Percentiles rank a stretch among this genome's conserved stretches.
These are phyloP conservation scores for Drosophila robusta DNA, from an alignment of 2,888 invertebrate genomes.

Conservation along the genomic window DNA sequence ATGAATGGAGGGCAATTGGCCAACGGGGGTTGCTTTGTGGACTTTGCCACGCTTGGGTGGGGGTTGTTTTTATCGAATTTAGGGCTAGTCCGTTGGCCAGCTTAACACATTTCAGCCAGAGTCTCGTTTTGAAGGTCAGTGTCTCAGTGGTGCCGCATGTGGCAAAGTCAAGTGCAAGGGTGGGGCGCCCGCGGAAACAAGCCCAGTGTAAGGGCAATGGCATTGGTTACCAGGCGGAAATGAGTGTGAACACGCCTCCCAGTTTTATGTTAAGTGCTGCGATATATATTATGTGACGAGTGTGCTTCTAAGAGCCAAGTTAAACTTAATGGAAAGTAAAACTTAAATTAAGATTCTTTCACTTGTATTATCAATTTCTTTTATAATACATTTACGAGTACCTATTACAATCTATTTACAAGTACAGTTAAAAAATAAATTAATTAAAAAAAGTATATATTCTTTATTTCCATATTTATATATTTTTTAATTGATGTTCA, in stretches of 20 bases:
- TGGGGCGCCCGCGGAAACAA: slow-evolving; percentile 14
- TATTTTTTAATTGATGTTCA: too few relatives aligned
- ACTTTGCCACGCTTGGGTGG: background rate
- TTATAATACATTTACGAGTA: too few relatives aligned
- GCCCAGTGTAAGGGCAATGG: slow-evolving; percentile 19
- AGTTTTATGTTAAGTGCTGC: slow-evolving; percentile 3
- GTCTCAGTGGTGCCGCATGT: slow-evolving; percentile 37
- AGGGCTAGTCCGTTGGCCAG: slow-evolving; percentile 30
- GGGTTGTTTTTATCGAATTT: slow-evolving; percentile 28
- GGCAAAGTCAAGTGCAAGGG: slow-evolving; percentile 44
- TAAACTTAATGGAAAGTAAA: slow-evolving; percentile 1
- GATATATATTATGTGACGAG: background rate
- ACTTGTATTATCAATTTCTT: too few relatives aligned
- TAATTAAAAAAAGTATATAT: too few relatives aligned
- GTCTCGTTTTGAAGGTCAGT: slow-evolving; percentile 55
- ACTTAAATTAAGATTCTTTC: too few relatives aligned
- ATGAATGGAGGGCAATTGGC: too few relatives aligned
- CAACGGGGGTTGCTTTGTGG: too few relatives aligned
- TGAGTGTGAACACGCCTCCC: background rate
- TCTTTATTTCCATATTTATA: too few relatives aligned
- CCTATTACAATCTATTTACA: too few relatives aligned
- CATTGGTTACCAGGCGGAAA: slow-evolving; percentile 14
- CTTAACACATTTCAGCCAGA: slow-evolving; percentile 21
- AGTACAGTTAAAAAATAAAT: too few relatives aligned
- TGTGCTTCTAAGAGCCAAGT: background rate